These are phyloP conservation scores for Epizoanthus rinbou DNA, from an alignment of 92 coral and sea anemone genomes.

Conservation along the genomic window DNA sequence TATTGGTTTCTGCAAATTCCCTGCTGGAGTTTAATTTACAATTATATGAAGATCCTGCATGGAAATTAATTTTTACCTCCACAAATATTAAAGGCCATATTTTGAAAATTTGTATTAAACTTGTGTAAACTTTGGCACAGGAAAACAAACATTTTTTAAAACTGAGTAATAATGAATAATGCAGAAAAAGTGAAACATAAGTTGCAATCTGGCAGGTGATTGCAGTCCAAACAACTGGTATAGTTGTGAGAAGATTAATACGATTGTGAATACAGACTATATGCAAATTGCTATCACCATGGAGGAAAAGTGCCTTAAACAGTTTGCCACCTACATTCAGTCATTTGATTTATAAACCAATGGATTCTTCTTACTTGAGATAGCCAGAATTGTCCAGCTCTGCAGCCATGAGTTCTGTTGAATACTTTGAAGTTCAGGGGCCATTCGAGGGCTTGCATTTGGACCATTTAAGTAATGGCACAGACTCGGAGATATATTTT, in stretches of 20 bases:
- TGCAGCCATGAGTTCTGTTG: slow-evolving; percentile 13
- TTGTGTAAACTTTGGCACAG: slow-evolving; percentile 31
- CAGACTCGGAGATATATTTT: slow-evolving; percentile 30
- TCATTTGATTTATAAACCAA: background rate
- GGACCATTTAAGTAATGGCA: slow-evolving; percentile 37
- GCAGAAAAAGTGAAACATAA: slow-evolving; percentile 6
- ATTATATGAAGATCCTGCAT: background rate
- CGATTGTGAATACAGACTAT: slow-evolving; percentile 17
- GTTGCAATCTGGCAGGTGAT: slow-evolving; percentile 10
- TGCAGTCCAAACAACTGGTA: slow-evolving; percentile 9
- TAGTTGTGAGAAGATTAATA: slow-evolving; percentile 27
- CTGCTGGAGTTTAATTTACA: background rate
- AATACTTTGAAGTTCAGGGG: slow-evolving; percentile 7
- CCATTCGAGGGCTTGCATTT: background rate
- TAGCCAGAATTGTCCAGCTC: background rate
- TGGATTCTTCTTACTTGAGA: background rate
- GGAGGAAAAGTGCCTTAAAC: slow-evolving; percentile 6
- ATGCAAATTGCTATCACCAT: background rate
- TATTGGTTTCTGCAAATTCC: background rate
- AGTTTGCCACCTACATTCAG: background rate
- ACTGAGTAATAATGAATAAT: background rate
- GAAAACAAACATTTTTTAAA: slow-evolving; percentile 25
- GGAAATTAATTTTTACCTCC: background rate
- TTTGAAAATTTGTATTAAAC: slow-evolving; percentile 22
- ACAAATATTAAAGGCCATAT: background rate